These are phyloP conservation scores for Protaetia brevitarsis DNA, from an alignment of 1,140 invertebrate species.

Conservation along the genomic window DNA sequence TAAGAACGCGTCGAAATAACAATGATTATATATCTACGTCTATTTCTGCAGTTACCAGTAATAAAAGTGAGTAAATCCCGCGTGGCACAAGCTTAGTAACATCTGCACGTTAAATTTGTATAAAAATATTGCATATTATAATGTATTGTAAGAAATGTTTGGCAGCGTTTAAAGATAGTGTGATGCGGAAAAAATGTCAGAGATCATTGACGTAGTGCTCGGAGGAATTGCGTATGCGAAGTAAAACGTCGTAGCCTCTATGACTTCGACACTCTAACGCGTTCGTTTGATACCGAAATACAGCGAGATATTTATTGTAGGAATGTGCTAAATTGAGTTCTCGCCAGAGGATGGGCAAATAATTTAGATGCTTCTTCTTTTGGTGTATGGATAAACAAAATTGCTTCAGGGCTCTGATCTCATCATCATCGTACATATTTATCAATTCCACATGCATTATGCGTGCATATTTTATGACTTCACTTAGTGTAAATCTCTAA, in stretches of 20 bases:
- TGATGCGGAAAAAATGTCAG: neutral
- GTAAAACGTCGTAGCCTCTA: neutral
- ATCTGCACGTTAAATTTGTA: neutral
- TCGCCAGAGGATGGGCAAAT: too few relatives aligned
- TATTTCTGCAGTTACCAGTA: neutral
- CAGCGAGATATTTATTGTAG: too few relatives aligned
- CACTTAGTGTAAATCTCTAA: too few relatives aligned
- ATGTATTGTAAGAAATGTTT: neutral
- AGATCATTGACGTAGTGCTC: slow-evolving; percentile 2
- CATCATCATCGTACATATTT: too few relatives aligned
- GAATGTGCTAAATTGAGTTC: too few relatives aligned
- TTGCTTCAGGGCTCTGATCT: too few relatives aligned
- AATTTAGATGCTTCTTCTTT: too few relatives aligned
- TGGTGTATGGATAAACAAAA: too few relatives aligned
- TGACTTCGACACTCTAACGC: too few relatives aligned
- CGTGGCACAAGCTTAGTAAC: neutral
- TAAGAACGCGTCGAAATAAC: neutral
- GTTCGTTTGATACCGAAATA: too few relatives aligned
- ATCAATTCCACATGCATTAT: too few relatives aligned
- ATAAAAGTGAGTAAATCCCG: neutral
- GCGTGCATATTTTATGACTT: too few relatives aligned
- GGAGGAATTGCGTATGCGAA: neutral
- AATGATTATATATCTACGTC: neutral
- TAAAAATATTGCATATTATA: neutral
- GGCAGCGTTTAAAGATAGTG: neutral